Conservation (phyloP, 2,888 invertebrate genomes). For the Psylliodes chrysocephalus region DNA sequence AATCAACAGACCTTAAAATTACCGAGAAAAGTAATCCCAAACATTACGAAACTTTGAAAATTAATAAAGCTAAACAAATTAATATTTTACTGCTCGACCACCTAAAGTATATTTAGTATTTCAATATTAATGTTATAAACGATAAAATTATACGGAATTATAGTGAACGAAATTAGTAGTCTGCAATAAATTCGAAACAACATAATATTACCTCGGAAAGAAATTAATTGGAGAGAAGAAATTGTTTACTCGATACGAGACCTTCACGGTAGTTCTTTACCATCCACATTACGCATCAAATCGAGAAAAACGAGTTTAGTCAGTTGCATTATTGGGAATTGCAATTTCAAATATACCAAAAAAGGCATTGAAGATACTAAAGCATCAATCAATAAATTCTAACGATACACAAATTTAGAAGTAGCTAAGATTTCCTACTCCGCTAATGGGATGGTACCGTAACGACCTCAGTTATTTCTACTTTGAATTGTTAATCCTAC, state of each 20-base stretch:
- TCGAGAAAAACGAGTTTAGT: background rate
- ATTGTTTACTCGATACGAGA: background rate
- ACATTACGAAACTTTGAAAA: background rate
- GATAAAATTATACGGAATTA: background rate
- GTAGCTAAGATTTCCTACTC: too few species aligned
- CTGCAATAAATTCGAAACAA: background rate
- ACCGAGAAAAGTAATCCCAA: background rate
- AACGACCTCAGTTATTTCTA: too few species aligned
- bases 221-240: background rate
- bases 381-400: background rate
- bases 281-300: background rate
- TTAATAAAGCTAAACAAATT: background rate
- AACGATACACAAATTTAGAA: too few species aligned
- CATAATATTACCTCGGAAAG: background rate
- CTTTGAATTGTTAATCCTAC: too few species aligned
- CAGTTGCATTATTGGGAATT: background rate
- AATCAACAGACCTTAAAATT: background rate
- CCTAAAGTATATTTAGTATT: background rate
- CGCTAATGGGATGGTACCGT: too few species aligned
- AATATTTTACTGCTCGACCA: background rate
- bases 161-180: background rate
- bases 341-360: background rate
- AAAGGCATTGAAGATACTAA: background rate
- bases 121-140: background rate
- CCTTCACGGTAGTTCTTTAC: background rate